phyloP scores from a whole-genome alignment of 2,113 vertebrate genomes.

The Microtus montanus region DNA sequence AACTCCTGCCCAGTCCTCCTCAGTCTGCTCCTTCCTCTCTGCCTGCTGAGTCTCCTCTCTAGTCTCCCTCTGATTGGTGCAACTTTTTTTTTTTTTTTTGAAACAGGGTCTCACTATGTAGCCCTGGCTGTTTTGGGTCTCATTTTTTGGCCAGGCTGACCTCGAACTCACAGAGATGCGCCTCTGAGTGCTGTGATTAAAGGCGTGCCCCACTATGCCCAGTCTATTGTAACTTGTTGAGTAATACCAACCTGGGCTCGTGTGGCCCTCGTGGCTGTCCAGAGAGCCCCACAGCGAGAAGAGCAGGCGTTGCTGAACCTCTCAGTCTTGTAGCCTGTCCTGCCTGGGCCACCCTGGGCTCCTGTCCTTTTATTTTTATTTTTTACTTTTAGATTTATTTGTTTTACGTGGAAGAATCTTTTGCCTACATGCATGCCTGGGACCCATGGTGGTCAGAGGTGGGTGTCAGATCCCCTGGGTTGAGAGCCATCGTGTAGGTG shows the following conservation, averaged over 20 bases:
- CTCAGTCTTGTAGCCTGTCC: no score
- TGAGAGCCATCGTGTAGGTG: not conserved
- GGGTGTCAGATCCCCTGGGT: not conserved
- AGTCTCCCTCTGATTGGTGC: not conserved
- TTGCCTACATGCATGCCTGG: not conserved
- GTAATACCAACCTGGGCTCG: accelerated
- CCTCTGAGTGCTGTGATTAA: not conserved
- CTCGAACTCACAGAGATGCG: not conserved
- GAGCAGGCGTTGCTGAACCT: not conserved
- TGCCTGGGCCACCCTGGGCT: accelerated
- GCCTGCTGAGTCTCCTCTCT: not conserved
- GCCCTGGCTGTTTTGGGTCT: not conserved
- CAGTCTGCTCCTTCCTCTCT: accelerated
- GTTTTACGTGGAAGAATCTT: not conserved
- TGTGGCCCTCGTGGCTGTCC: no score
- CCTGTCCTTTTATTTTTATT: not conserved
- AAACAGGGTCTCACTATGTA: not conserved
- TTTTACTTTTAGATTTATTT: not conserved
- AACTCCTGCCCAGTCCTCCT: not conserved
- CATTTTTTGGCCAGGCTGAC: not conserved
- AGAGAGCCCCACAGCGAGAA: not conserved
- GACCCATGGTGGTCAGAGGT: not conserved
- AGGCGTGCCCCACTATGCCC: not conserved
- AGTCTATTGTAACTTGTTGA: not conserved
- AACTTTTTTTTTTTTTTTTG: not conserved